Conservation (phyloP, 2,797 vertebrate genomes). For the Neosalanx taihuensis region DNA sequence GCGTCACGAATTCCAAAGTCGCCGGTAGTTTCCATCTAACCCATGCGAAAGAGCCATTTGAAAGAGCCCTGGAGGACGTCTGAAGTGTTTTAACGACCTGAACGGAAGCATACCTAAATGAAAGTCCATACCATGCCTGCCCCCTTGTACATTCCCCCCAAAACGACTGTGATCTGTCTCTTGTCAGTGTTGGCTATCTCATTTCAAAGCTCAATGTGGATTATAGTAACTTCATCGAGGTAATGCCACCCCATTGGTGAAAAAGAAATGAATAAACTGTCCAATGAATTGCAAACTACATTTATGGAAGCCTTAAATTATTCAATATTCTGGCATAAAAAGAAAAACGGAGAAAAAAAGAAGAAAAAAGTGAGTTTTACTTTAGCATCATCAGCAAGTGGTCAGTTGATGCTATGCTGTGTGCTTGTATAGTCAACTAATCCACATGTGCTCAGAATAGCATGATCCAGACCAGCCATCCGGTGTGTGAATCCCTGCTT, state of each 20-base stretch:
- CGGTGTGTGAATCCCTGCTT: constrained; percentile 60
- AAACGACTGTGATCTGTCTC: no score
- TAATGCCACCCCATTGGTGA: no score
- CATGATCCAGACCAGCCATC: constrained; percentile 36
- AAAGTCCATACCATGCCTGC: no score
- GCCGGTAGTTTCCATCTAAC: constrained; percentile 11
- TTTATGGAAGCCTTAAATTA: no score
- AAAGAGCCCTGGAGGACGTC: background rate
- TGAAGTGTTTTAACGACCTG: background rate
- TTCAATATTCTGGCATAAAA: no score
- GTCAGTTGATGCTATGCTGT: constrained; percentile 46
- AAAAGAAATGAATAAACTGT: no score
- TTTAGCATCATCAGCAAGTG: constrained; percentile 47
- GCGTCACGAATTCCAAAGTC: constrained; percentile 40
- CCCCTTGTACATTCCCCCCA: no score
- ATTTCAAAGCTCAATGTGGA: no score
- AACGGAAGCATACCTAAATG: no score
- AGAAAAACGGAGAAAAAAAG: background rate
- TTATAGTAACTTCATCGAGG: no score
- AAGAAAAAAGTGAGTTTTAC: background rate
- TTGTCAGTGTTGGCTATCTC: no score
- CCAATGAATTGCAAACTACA: no score
- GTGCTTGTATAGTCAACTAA: constrained; percentile 48
- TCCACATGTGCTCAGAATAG: constrained; percentile 33
- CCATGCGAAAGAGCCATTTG: constrained; percentile 30